phyloP scores from a whole-genome alignment of 2,888 invertebrate genomes.

The Acronicta leporina region DNA sequence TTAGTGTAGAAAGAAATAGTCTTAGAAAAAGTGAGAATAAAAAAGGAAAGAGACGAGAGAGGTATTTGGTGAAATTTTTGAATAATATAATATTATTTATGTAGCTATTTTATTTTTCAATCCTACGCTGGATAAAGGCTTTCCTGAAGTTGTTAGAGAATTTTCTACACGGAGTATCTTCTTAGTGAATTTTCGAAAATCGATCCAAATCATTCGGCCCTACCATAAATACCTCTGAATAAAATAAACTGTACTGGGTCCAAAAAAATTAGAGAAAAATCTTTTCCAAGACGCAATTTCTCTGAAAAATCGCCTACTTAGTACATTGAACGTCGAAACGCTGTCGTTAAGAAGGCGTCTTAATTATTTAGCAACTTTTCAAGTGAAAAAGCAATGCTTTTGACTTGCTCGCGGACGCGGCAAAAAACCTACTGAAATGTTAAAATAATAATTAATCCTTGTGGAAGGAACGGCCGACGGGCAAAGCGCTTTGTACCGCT shows the following conservation, averaged over 20 bases:
- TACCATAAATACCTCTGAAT: not conserved
- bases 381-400: conserved; percentile 85
- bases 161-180: no score
- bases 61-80: no score
- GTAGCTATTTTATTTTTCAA: no score
- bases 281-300: conserved; percentile 42
- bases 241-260: conserved; percentile 7
- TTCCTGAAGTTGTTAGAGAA: no score
- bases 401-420: conserved; percentile 81
- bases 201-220: no score
- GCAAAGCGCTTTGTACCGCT: conserved; percentile 73
- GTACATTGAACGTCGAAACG: conserved; percentile 73
- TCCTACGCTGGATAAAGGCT: no score
- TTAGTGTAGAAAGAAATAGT: no score
- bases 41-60: no score
- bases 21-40: no score
- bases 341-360: conserved; percentile 82
- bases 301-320: conserved; percentile 75
- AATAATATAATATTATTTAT: no score
- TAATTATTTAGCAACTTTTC: conserved; percentile 88
- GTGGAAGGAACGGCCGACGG: conserved; percentile 66
- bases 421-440: conserved; percentile 85
- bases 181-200: no score
- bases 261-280: conserved; percentile 59
- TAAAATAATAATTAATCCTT: conserved; percentile 89